Conservation (phyloP, 1,140 invertebrate species). For the Nylanderia fulva region DNA sequence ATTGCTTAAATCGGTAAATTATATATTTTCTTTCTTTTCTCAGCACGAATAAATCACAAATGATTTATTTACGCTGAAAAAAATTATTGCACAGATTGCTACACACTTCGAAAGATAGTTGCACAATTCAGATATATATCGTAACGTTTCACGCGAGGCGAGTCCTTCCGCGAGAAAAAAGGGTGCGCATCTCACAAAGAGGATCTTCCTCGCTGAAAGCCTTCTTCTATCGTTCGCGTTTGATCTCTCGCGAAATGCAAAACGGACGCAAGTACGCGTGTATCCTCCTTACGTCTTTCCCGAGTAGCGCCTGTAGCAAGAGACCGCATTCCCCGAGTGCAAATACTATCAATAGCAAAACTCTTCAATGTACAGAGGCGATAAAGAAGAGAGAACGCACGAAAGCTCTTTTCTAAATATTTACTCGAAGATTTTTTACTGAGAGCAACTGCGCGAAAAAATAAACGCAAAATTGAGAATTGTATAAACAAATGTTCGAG, state of each 20-base stretch:
- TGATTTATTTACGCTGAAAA: neutral
- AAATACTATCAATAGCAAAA: neutral
- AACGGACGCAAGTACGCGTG: conserved; percentile 56
- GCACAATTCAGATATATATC: conserved; percentile 53
- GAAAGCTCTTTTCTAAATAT: neutral
- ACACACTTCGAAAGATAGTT: conserved; percentile 1
- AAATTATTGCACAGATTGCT: neutral
- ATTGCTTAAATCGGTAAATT: neutral
- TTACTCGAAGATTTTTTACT: neutral
- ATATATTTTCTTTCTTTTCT: conserved; percentile 20
- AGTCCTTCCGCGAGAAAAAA: conserved; percentile 20
- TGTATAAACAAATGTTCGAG: neutral
- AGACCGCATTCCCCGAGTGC: conserved; percentile 21
- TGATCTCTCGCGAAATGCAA: conserved; percentile 50
- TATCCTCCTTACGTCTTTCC: conserved; percentile 29
- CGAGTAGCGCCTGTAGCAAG: neutral
- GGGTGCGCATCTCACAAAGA: conserved; percentile 28
- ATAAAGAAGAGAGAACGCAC: neutral
- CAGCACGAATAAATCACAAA: neutral
- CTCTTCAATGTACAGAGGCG: neutral
- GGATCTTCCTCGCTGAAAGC: conserved; percentile 28
- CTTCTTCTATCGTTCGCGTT: conserved; percentile 45
- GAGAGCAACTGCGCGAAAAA: neutral
- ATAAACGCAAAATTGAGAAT: neutral
- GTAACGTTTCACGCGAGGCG: conserved; percentile 20